phyloP scores from a whole-genome alignment of 2,888 invertebrate genomes.

The Nymphalis polychloros region DNA sequence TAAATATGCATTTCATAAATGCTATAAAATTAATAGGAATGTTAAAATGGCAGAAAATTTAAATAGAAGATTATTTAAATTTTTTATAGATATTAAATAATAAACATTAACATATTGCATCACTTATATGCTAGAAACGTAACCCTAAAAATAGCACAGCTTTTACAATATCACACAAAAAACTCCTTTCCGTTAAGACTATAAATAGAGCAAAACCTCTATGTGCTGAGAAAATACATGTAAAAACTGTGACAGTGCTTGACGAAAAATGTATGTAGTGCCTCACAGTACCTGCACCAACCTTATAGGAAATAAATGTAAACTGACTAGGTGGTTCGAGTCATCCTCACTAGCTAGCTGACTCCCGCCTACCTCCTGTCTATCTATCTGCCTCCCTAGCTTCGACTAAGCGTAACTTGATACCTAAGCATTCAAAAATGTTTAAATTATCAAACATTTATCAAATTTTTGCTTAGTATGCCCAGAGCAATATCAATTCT shows the following conservation, averaged over 20 bases:
- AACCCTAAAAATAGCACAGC: slow-evolving; percentile 24
- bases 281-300: slow-evolving; percentile 74
- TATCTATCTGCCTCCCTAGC: slow-evolving; percentile 79
- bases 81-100: neutral
- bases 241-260: slow-evolving; percentile 22
- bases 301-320: slow-evolving; percentile 59
- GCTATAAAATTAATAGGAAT: slow-evolving; percentile 30
- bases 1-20: slow-evolving; percentile 31
- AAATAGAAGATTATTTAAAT: slow-evolving; percentile 16
- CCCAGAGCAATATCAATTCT: slow-evolving; percentile 7
- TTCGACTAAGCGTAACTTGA: slow-evolving; percentile 75
- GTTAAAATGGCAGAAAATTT: slow-evolving; percentile 6
- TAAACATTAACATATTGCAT: slow-evolving; percentile 9
- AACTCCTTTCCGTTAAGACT: slow-evolving; percentile 4
- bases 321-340: slow-evolving; percentile 61
- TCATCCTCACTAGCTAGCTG: slow-evolving; percentile 75
- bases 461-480: neutral
- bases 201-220: slow-evolving; percentile 45
- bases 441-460: slow-evolving; percentile 18
- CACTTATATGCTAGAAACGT: slow-evolving; percentile 27
- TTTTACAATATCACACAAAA: slow-evolving; percentile 26
- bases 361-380: slow-evolving; percentile 66
- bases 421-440: slow-evolving; percentile 77
- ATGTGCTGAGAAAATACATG: slow-evolving; percentile 25
- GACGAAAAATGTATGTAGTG: slow-evolving; percentile 52